These are phyloP conservation scores for Chloebia gouldiae DNA, from an alignment of 2,113 vertebrate genomes.

Conservation along the genomic window DNA sequence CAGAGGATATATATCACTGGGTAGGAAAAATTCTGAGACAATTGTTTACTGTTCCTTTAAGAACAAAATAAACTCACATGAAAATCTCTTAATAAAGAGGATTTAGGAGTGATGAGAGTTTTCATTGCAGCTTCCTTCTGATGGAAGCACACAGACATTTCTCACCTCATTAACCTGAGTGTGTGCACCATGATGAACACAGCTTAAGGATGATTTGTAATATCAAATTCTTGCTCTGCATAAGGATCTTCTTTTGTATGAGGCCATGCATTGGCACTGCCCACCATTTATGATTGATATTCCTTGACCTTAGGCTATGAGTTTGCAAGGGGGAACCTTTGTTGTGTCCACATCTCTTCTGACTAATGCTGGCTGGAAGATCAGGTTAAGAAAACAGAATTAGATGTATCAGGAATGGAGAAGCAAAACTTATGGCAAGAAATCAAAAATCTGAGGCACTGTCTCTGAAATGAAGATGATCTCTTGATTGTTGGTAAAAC, in stretches of 20 bases:
- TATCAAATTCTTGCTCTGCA: slow-evolving; percentile 28
- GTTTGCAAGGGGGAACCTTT: slow-evolving; percentile 32
- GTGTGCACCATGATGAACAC: slow-evolving; percentile 13
- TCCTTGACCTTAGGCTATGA: slow-evolving; percentile 37
- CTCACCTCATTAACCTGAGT: slow-evolving; percentile 38
- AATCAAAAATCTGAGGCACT: slow-evolving; percentile 61
- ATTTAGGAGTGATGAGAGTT: slow-evolving; percentile 45
- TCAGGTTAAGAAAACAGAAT: slow-evolving; percentile 65
- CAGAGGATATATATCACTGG: background rate
- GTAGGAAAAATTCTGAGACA: slow-evolving; percentile 7
- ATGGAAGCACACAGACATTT: slow-evolving; percentile 17
- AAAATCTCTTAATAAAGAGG: slow-evolving; percentile 43
- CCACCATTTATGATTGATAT: background rate
- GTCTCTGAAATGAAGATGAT: slow-evolving; percentile 45
- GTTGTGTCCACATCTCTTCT: slow-evolving; percentile 32
- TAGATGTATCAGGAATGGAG: slow-evolving; percentile 29
- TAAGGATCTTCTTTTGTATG: slow-evolving; percentile 34
- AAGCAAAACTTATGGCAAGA: slow-evolving; percentile 56
- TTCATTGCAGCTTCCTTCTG: slow-evolving; percentile 60
- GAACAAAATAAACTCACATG: slow-evolving; percentile 24
- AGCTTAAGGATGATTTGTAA: slow-evolving; percentile 33
- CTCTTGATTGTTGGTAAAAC: slow-evolving; percentile 18
- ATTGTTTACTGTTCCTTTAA: background rate
- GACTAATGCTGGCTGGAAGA: slow-evolving; percentile 39
- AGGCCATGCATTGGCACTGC: background rate